These are phyloP conservation scores for Ptychoptera albimana DNA, from an alignment of 2,888 invertebrate genomes.

Conservation along the genomic window DNA sequence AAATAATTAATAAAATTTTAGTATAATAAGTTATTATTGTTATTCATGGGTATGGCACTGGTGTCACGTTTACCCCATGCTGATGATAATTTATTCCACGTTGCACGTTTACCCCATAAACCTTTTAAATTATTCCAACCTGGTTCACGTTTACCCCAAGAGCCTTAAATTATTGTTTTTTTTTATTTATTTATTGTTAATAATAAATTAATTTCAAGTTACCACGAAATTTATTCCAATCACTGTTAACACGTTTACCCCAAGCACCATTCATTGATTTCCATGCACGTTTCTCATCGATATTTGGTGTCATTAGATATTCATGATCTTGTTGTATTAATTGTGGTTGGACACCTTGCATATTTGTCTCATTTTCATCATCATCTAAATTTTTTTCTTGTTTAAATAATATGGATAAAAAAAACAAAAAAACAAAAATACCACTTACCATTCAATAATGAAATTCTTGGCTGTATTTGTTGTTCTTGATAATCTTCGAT, in stretches of 20 bases:
- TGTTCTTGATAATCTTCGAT: not conserved
- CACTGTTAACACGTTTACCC: constrained; percentile 48
- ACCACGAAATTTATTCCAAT: constrained; percentile 43
- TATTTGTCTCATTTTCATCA: not conserved
- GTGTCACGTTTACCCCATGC: constrained; percentile 29
- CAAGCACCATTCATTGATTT: constrained; percentile 53
- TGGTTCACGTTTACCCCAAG: constrained; percentile 63
- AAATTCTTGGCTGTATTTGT: not conserved
- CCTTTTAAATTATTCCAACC: constrained; percentile 67
- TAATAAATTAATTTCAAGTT: constrained; percentile 8
- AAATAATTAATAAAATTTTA: no score
- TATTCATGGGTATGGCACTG: no score
- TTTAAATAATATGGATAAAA: no score
- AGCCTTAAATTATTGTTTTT: constrained; percentile 33
- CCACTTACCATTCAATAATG: not conserved
- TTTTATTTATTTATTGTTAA: not conserved
- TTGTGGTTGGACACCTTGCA: constrained; percentile 15
- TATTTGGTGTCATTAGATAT: no score
- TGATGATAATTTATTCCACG: constrained; percentile 27
- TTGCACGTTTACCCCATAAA: constrained; percentile 56
- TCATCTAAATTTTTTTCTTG: no score
- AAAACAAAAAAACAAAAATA: no score
- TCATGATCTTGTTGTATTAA: no score
- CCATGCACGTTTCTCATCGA: constrained; percentile 42
- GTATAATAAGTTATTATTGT: no score